Base-by-base conservation (phyloP, 2,797 vertebrate genomes). In the Dicrostonyx torquatus region DNA sequence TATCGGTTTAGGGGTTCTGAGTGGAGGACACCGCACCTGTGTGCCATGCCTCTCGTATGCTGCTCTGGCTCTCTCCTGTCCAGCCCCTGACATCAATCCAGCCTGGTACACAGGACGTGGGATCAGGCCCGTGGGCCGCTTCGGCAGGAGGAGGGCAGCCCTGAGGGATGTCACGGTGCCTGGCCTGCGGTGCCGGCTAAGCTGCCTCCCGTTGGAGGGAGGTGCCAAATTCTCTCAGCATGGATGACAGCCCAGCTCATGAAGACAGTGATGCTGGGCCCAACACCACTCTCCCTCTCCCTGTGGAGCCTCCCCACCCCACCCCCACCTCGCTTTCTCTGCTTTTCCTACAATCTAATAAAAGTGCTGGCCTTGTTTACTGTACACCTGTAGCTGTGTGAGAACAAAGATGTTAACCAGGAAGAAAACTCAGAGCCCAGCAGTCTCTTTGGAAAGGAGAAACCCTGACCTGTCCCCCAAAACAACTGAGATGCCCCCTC, bases 121-220 rank as follows among this genome's bases (percentile, higher is more conserved):
- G 3, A 98, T 99, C 97, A 97, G 99, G 95, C 99, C 99, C 0
- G 98, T 99, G 90, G 99, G 99, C 29, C 97, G 99, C 2, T 99
- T 99, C 0, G 99, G 99, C 20, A 93, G 98, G 60, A 97, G 98
- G 17, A 96, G 78, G 77, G 97, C 97, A 1, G 97, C 95, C 26
- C 72, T 18, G 0, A 92, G 92, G 48, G 96, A 85, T 10, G 31
- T 4, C 31, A 89, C 80, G 1, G 95, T 72, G 1, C 26, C 97
- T 15, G 58, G 80, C 64, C 89, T 85, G 1, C 17, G 62, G 73
- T 48, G 3, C 78, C 26, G 0, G 85, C 90, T 77, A 0, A 95
- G 92, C 58, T 98, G 98, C 3, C 77, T 95, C 18, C 96, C 96
- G 1, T 55, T 95, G 40, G 70, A 95, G 14, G 29, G 97, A 1